Evolutionary conservation across 2,113 vertebrate genomes (phyloP).

Genomic region (Cyprinodon tularosa): DNA sequence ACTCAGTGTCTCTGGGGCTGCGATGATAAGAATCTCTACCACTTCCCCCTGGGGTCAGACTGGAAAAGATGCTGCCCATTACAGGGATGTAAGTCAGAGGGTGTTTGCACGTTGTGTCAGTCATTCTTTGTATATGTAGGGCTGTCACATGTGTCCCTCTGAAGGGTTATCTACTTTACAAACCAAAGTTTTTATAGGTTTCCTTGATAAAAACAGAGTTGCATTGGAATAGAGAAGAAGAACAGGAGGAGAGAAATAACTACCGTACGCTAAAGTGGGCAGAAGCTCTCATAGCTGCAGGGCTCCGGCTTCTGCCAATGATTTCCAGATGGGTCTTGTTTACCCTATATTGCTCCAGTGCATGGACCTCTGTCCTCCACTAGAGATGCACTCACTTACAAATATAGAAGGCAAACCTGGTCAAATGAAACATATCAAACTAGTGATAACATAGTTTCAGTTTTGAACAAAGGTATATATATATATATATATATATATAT

Average conservation of each 20-base stretch:
- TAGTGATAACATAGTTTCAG: too few relatives aligned
- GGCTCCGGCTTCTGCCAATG: slow-evolving; percentile 85
- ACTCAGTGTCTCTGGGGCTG: slow-evolving; percentile 63
- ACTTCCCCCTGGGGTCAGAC: slow-evolving; percentile 73
- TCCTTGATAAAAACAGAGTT: slow-evolving; percentile 31
- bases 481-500: background rate
- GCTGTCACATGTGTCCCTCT: slow-evolving; percentile 30
- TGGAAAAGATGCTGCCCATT: slow-evolving; percentile 69
- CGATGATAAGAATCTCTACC: slow-evolving; percentile 72
- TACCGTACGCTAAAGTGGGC: slow-evolving; percentile 62
- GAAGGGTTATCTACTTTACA: slow-evolving; percentile 40
- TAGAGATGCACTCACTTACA: slow-evolving; percentile 50
- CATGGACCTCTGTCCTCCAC: slow-evolving; percentile 73
- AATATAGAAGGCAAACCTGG: slow-evolving; percentile 12
- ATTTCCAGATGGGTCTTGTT: slow-evolving; percentile 95
- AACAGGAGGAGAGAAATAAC: slow-evolving; percentile 29
- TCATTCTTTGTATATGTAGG: slow-evolving; percentile 49
- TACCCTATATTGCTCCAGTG: slow-evolving; percentile 76
- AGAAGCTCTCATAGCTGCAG: slow-evolving; percentile 75
- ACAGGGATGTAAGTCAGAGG: slow-evolving; percentile 33
- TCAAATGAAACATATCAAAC: background rate
- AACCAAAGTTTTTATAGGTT: slow-evolving; percentile 24
- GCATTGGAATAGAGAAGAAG: slow-evolving; percentile 16
- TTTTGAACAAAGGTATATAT: background rate
- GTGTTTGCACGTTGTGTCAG: slow-evolving; percentile 37